Evolutionary conservation across 2,888 invertebrate species (phyloP), one percentile per base, ranked within the genome.

Genomic region (Seira sanloemensis): DNA sequence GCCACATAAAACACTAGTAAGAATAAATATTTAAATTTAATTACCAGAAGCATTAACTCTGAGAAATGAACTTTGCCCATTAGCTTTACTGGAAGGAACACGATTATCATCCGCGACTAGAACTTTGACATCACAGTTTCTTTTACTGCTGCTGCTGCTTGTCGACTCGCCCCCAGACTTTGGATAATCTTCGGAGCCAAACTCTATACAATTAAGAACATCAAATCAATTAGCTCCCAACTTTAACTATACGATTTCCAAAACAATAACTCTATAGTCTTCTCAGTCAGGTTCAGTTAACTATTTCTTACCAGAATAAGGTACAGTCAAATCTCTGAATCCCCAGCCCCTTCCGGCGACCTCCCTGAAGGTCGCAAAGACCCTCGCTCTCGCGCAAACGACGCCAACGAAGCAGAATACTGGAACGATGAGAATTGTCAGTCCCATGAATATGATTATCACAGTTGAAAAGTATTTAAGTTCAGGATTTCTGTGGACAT

Each of bases 381-480:
- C 67, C 21, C 77, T 78, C n/a, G 80, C 82, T 23, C 78, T 74
- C 2, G 79, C 84, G 76, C 84, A 84, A 25, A 87, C 76, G 18
- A 84, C 66, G 7, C 84, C 78, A 24, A 87, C 25, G 27, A 85
- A 84, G 54, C 87, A 80, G 25, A 86, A 78, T 50, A 84, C 86
- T 26, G 87, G 87, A 78, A 87, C 77, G 23, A 87, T 87, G 24
- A 87, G 84, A 21, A 87, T 74, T 18, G 76, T 69, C 23, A 87
- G 73, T 50, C 87, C 87, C 72, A 87, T 54, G 62, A 80, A 81
- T 19, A 87, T 86, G 7, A 87, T 87, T 75, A 87, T 84, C 71
- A 87, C 75, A 76, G 84, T 87, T 7, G 75, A 82, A 18, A 76
- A 68, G 65, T 78, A 86, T 37, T 78, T 84, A 2, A 80, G 74